These are phyloP conservation scores for Odontamblyopus lacepedii DNA, from an alignment of 2,797 vertebrate genomes.

Conservation along the genomic window DNA sequence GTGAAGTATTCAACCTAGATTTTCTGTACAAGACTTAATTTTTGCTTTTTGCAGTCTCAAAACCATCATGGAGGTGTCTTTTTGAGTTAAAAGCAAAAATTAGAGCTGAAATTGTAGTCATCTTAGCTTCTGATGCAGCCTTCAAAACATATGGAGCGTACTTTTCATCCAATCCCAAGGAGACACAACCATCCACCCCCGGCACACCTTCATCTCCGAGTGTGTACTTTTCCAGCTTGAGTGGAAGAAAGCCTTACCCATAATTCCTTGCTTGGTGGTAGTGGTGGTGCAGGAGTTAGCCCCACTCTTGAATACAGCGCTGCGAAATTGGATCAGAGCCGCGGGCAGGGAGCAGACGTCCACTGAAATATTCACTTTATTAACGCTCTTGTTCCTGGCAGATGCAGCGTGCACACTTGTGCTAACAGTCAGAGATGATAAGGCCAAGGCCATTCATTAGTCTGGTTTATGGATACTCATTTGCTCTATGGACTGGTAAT, in stretches of 20 bases:
- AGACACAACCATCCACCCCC: constrained; percentile 18
- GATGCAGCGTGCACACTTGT: constrained; percentile 33
- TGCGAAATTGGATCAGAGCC: constrained; percentile 61
- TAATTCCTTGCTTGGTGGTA: constrained; percentile 30
- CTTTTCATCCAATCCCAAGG: constrained; percentile 39
- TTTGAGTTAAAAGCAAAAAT: constrained; percentile 29
- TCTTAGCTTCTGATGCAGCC: constrained; percentile 23
- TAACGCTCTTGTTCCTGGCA: constrained; percentile 58
- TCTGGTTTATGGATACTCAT: constrained; percentile 37
- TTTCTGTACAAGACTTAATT: neutral
- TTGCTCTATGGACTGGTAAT: constrained; percentile 20
- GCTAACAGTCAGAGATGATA: constrained; percentile 48
- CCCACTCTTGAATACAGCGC: constrained; percentile 63
- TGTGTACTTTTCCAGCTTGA: constrained; percentile 16
- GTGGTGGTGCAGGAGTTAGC: constrained; percentile 45
- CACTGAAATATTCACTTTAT: constrained; percentile 75
- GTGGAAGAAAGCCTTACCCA: constrained; percentile 52
- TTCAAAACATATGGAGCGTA: constrained; percentile 49
- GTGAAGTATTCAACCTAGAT: constrained; percentile 1
- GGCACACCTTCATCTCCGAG: constrained; percentile 19
- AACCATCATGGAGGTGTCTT: constrained; percentile 36
- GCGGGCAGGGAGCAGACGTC: constrained; percentile 57
- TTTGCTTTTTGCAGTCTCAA: constrained; percentile 24
- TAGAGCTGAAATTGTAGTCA: constrained; percentile 13
- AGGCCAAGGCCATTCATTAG: constrained; percentile 26